A percentile compares a stretch with the other conserved stretches of the same genome.
Evolutionary conservation across 2,888 invertebrate species (phyloP).

Genomic region (Drosophila acutilabella): DNA sequence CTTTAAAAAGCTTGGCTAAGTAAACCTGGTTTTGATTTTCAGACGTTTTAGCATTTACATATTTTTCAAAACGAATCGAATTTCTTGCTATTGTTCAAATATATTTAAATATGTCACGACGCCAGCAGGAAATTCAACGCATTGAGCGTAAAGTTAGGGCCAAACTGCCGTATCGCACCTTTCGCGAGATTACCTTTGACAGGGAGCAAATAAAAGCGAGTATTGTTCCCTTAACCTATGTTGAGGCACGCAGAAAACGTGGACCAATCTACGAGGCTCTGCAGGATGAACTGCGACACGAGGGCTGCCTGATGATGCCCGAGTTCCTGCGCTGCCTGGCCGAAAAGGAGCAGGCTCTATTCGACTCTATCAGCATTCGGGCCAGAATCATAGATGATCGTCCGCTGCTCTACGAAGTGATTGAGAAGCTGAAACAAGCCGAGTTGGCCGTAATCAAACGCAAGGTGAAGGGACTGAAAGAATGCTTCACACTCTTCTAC

Average conservation of each 20-base stretch:
- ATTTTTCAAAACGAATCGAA: not conserved
- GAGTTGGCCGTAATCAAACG: conserved; percentile 63
- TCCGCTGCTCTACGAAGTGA: conserved; percentile 63
- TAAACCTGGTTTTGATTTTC: not conserved
- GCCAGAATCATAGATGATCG: conserved; percentile 61
- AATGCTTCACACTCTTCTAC: conserved; percentile 65
- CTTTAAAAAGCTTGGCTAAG: not conserved
- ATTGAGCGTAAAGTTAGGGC: conserved; percentile 54
- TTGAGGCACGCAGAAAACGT: conserved; percentile 66
- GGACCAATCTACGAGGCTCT: conserved; percentile 72
- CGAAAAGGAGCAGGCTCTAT: conserved; percentile 67
- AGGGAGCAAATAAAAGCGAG: conserved; percentile 42
- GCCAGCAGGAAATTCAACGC: conserved; percentile 57
- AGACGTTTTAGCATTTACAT: conserved; percentile 13
- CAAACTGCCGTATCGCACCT: conserved; percentile 65
- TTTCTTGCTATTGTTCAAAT: not conserved
- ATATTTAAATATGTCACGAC: conserved; percentile 23
- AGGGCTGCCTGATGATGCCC: conserved; percentile 71
- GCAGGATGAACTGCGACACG: conserved; percentile 73
- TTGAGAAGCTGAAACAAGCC: conserved; percentile 73
- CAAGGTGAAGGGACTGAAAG: conserved; percentile 54
- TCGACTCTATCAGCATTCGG: conserved; percentile 61
- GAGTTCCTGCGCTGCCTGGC: conserved; percentile 70
- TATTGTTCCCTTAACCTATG: conserved; percentile 52
- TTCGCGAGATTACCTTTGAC: conserved; percentile 67